phyloP scores from a whole-genome alignment of 2,113 vertebrate genomes.

The Gallinago jamesoni region DNA sequence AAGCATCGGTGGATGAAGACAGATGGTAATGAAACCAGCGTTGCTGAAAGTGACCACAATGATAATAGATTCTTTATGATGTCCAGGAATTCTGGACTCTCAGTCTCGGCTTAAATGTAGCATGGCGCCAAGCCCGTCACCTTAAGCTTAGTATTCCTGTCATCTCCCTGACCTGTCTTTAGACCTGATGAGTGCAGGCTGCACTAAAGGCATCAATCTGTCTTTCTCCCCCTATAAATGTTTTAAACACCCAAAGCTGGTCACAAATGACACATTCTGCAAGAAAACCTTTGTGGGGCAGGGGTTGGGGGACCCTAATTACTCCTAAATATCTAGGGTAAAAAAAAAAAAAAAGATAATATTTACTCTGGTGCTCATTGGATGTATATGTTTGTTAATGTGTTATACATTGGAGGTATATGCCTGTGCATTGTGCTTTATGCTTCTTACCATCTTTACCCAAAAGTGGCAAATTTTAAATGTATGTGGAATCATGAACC shows the following conservation, averaged over 20 bases:
- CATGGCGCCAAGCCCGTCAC: constrained; percentile 75
- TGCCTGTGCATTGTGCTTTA: not conserved
- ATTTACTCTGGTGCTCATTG: not conserved
- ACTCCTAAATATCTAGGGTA: not conserved
- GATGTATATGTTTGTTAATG: not conserved
- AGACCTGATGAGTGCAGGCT: constrained; percentile 70
- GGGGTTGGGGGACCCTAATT: not conserved
- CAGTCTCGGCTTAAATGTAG: constrained; percentile 76
- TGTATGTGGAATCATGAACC: not conserved
- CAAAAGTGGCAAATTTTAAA: not conserved
- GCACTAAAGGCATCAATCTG: constrained; percentile 77
- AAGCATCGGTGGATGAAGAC: constrained; percentile 76
- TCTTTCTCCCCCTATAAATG: constrained; percentile 70
- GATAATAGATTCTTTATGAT: constrained; percentile 83
- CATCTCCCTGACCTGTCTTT: constrained; percentile 75
- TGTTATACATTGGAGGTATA: not conserved
- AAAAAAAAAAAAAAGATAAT: not conserved
- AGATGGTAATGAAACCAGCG: constrained; percentile 79
- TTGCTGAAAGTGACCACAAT: constrained; percentile 81
- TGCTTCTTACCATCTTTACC: not conserved
- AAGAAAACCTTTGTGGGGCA: constrained; percentile 20
- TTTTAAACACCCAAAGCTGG: constrained; percentile 73
- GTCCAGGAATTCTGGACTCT: constrained; percentile 80
- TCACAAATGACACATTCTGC: constrained; percentile 60
- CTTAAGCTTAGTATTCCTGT: constrained; percentile 71